A percentile compares a stretch with the other conserved stretches of the same genome.
Evolutionary conservation across 2,888 invertebrate genomes (phyloP).

Genomic region (Dryobotodes eremita): DNA sequence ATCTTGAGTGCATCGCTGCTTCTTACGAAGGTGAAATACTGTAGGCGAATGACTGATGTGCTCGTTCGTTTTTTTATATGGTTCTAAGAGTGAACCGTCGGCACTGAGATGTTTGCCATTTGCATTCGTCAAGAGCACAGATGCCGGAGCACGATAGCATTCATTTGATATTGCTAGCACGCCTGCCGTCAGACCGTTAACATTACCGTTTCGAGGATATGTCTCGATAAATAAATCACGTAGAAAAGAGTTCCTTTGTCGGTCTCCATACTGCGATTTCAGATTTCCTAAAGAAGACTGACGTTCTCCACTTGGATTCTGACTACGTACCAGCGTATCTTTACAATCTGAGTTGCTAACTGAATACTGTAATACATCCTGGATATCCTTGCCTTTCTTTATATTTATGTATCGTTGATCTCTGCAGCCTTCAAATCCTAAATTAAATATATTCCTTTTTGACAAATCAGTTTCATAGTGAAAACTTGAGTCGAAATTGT

Average conservation of each 20-base stretch:
- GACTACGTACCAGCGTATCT: conserved; percentile 73
- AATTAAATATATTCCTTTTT: conserved; percentile 71
- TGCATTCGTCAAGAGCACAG: conserved; percentile 85
- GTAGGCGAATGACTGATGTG: conserved; percentile 69
- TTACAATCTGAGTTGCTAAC: conserved; percentile 70
- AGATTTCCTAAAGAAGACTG: conserved; percentile 80
- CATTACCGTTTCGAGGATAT: conserved; percentile 87
- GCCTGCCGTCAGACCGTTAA: conserved; percentile 85
- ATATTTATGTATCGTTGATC: conserved; percentile 73
- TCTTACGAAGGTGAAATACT: conserved; percentile 66
- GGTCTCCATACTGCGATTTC: conserved; percentile 78
- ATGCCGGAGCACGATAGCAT: conserved; percentile 84
- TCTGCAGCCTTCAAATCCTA: conserved; percentile 66
- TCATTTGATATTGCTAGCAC: conserved; percentile 87
- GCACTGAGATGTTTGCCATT: conserved; percentile 80
- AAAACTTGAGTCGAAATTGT: conserved; percentile 52
- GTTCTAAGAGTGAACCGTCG: conserved; percentile 73
- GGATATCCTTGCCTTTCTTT: conserved; percentile 72
- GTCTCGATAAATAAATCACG: conserved; percentile 88
- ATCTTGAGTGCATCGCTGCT: conserved; percentile 63
- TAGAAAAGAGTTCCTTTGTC: conserved; percentile 85
- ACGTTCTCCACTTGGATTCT: conserved; percentile 74
- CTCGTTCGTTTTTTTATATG: conserved; percentile 70
- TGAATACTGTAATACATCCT: conserved; percentile 71
- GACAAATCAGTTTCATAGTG: conserved; percentile 56